These are phyloP conservation scores for Magallana ariakensis DNA, from an alignment of 1,140 invertebrate genomes.

Conservation along the genomic window DNA sequence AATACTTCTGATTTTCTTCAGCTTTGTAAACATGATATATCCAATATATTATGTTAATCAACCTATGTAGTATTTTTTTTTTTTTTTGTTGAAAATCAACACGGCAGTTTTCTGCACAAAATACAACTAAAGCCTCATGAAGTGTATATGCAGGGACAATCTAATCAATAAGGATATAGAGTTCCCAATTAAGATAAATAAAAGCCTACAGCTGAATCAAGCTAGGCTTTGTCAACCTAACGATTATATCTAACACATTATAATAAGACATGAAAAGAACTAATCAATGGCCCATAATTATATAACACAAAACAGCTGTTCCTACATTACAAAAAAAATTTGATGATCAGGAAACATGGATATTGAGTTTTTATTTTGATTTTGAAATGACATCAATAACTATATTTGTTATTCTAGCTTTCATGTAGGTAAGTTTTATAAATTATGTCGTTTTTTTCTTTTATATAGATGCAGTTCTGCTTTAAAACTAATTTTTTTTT, in stretches of 20 bases:
- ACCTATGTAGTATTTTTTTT: too few species aligned
- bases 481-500: too few species aligned
- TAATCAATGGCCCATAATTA: neutral
- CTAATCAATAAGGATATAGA: neutral
- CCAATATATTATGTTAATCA: too few species aligned
- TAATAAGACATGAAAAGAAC: neutral
- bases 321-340: neutral
- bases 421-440: neutral
- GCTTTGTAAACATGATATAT: neutral
- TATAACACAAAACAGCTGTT: constrained; percentile 13
- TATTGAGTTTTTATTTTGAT: constrained; percentile 12
- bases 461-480: too few species aligned
- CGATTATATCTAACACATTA: neutral
- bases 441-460: neutral
- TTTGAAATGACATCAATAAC: too few species aligned
- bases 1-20: neutral
- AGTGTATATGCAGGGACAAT: neutral
- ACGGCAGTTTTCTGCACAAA: too few species aligned
- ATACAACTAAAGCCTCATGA: neutral
- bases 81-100: too few species aligned
- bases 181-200: neutral
- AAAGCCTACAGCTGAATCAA: neutral
- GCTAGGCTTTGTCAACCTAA: neutral
- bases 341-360: neutral
- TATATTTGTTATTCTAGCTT: too few species aligned